phyloP scores from a whole-genome alignment of 2,797 vertebrate genomes.

The Odontamblyopus rebecca region DNA sequence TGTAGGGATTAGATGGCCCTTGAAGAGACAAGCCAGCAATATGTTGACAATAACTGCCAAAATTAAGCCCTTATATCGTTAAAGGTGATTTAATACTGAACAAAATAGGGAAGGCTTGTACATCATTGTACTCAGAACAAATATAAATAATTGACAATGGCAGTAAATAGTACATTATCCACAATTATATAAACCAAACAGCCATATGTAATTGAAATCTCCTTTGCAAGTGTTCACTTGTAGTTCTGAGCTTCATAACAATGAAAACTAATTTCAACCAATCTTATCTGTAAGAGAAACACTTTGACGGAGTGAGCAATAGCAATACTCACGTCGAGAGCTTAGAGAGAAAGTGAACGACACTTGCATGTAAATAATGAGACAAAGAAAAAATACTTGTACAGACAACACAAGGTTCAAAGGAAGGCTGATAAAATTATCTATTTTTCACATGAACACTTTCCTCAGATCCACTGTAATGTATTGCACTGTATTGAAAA shows the following conservation, averaged over 20 bases:
- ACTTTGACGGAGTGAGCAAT: not conserved
- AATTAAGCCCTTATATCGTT: too few species aligned
- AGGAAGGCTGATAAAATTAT: not conserved
- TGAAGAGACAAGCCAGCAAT: too few species aligned
- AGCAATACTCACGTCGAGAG: not conserved
- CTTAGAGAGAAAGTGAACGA: slow-evolving; percentile 45
- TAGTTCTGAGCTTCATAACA: not conserved
- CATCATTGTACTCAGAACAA: too few species aligned
- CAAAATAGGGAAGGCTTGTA: too few species aligned
- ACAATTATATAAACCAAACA: too few species aligned
- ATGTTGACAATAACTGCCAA: too few species aligned
- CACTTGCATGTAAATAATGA: slow-evolving; percentile 11
- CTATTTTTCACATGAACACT: slow-evolving; percentile 18
- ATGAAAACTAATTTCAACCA: not conserved
- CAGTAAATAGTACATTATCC: too few species aligned
- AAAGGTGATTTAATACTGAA: too few species aligned
- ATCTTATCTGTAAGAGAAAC: not conserved
- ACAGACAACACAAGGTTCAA: slow-evolving; percentile 1
- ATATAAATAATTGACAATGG: too few species aligned
- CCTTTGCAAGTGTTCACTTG: not conserved
- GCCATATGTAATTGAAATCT: too few species aligned
- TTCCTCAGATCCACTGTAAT: slow-evolving; percentile 16
- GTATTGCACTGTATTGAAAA: not conserved
- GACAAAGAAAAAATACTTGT: slow-evolving; percentile 2
- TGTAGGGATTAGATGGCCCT: too few species aligned